Evolutionary conservation across 2,888 invertebrate species (phyloP), one percentile per base, ranked within the genome.

Genomic region (Meandrusa payeni): DNA sequence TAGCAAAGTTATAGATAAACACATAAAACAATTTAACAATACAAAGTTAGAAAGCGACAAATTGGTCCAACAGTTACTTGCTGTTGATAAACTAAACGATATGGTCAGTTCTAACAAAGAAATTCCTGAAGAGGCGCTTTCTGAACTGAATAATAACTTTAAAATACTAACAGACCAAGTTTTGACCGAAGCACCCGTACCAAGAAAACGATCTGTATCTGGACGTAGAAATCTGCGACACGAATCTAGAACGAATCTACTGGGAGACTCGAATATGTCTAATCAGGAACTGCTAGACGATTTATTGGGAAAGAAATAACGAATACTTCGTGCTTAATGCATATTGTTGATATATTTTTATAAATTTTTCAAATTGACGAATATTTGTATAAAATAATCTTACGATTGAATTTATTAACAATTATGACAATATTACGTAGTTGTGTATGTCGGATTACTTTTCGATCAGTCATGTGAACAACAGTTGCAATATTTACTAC

Each of bases 31-130:
- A 32, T 85, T 89, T 36, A 80, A 77, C 48, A 66, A 64, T 7
- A 76, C 85, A 0, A 77, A 74, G 56, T 68, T 74, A 9, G 89
- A 89, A 15, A 88, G 85, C 7, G 85, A 89, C 29, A 82, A 81
- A 41, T 50, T 91, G 3, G 71, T 89, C 0, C 73, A 88, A 39
- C 83, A 88, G 31, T 59, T 91, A 28, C 74, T 87, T 59, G 81
- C 80, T 26, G 88, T 89, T 0, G 89, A 90, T 54, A 81, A 81
- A 56, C 70, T 89, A 5, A 89, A 89, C 47, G 75, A 86, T 4
- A 75, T 80, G 45, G 76, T 91, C 1, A 82, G 69, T 31, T 56
- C 58, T 1, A 65, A 65, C 11, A 67, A 64, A 0, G 79, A 77
- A 13, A 72, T 86, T 33, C 75, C 82, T 0, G 59, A 69, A 13